phyloP scores from a whole-genome alignment of 2,113 vertebrate species.

The Syrrhaptes paradoxus region DNA sequence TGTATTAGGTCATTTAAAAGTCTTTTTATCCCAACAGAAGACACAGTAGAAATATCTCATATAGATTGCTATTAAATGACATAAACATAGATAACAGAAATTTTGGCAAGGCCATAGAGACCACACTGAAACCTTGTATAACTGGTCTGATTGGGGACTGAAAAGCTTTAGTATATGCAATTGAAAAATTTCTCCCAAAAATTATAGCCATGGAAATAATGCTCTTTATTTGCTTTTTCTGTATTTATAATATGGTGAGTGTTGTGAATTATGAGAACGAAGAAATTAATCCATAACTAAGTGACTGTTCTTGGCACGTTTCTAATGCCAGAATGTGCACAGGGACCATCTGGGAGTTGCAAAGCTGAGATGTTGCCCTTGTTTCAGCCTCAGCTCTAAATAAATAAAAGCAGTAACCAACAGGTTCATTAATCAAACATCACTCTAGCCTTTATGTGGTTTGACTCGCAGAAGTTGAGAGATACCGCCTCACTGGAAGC shows the following conservation, averaged over 20 bases:
- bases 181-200: neutral
- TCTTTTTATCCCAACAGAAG: neutral
- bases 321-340: neutral
- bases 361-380: neutral
- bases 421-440: neutral
- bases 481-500: neutral
- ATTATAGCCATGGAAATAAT: neutral
- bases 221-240: slow-evolving; percentile 1
- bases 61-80: neutral
- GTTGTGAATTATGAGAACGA: neutral
- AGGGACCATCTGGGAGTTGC: neutral
- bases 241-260: neutral
- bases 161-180: neutral
- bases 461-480: slow-evolving; percentile 27
- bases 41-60: neutral
- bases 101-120: neutral
- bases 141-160: neutral
- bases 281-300: neutral
- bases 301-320: neutral
- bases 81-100: neutral
- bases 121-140: neutral
- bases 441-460: neutral
- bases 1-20: neutral
- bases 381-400: neutral
- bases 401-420: neutral